Conservation (phyloP, 2,888 invertebrate genomes). For the Sinohyriopsis cumingii region DNA sequence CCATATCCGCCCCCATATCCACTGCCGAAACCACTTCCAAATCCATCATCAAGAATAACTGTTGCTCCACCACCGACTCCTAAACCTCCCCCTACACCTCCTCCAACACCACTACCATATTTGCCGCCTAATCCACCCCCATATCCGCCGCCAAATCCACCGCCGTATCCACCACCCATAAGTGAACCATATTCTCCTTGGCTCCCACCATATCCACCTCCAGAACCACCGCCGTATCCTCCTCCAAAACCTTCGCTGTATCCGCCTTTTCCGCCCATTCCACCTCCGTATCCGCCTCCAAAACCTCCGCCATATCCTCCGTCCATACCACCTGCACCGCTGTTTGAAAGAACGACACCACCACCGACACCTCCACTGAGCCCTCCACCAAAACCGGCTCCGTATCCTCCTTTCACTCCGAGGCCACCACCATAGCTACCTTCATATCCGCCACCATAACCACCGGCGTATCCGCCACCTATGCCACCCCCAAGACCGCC, state of each 20-base stretch:
- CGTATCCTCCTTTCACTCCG: neutral
- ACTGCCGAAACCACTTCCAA: neutral
- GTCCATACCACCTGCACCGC: neutral
- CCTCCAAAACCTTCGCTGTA: neutral
- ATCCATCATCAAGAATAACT: neutral
- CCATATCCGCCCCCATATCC: neutral
- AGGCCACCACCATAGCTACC: neutral
- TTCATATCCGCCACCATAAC: neutral
- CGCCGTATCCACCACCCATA: neutral
- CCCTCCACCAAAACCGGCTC: too few relatives aligned
- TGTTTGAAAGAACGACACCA: neutral
- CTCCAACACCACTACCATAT: neutral
- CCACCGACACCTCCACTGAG: neutral
- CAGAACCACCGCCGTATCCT: neutral
- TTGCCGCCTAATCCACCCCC: neutral
- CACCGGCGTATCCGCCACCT: neutral
- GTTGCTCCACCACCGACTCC: too few relatives aligned
- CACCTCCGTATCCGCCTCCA: conserved; percentile 4
- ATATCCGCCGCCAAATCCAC: conserved; percentile 5
- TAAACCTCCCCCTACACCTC: neutral
- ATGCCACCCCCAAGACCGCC: neutral
- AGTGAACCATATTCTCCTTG: conserved; percentile 1
- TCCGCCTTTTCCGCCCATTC: neutral
- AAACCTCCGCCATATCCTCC: conserved; percentile 5
- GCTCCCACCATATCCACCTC: conserved; percentile 7